Percentiles rank a stretch among this genome's conserved stretches.
Evolutionary conservation across 2,113 vertebrate species (phyloP).

Genomic region (Calypte anna): DNA sequence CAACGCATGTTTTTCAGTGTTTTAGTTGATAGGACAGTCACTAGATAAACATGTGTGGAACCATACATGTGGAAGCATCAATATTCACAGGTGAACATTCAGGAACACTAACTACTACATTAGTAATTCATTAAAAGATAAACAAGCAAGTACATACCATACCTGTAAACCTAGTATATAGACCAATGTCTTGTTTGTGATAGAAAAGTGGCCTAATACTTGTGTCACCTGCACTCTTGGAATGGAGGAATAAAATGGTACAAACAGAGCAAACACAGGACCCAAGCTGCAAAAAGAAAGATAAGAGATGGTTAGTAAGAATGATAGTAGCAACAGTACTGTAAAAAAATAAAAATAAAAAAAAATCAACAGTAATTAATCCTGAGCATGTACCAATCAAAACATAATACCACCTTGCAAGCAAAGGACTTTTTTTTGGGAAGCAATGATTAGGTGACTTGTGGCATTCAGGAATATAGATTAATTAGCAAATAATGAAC

Average conservation of each 20-base stretch:
- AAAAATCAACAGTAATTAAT: background rate
- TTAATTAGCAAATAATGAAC: background rate
- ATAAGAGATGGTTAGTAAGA: background rate
- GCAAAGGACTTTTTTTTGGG: background rate
- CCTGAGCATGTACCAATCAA: background rate
- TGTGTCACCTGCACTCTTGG: conserved; percentile 92
- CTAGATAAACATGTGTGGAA: background rate
- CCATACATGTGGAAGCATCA: background rate
- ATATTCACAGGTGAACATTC: background rate
- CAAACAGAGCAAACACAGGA: conserved; percentile 93
- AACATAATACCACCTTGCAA: background rate
- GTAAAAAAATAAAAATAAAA: background rate
- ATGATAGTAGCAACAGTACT: background rate
- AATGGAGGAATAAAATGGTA: conserved; percentile 94
- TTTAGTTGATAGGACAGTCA: background rate
- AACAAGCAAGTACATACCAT: conserved; percentile 73
- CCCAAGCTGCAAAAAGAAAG: conserved; percentile 84
- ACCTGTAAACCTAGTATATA: conserved; percentile 97
- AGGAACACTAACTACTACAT: background rate
- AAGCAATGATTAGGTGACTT: background rate
- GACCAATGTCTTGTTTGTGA: conserved; percentile 97
- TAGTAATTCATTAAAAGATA: conserved; percentile 39
- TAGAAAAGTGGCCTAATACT: conserved; percentile 87
- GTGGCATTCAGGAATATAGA: background rate
- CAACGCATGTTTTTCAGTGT: background rate